Evolutionary conservation across 2,888 invertebrate genomes (phyloP), one percentile per base, ranked within the genome.

Genomic region (Invenusta paracnida): DNA sequence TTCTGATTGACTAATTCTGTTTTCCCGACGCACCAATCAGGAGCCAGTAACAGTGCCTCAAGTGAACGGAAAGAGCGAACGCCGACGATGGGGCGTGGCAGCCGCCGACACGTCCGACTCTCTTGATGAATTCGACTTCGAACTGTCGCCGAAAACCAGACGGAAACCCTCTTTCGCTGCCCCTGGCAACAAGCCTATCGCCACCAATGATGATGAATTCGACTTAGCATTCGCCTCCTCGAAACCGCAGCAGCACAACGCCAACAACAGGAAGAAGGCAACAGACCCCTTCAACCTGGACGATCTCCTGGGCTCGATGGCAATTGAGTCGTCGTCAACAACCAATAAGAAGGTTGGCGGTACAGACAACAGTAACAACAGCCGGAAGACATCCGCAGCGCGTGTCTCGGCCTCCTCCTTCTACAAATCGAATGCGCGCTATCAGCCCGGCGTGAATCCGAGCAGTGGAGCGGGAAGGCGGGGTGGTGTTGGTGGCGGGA

Each of bases 371-470:
- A 48, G 48, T 48, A 17, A 5, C 17, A 11, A 5, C 11, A 17
- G 48, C 11, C 11, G 11, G 11, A 48, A 48, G 48, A 48, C 48
- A 48, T 48, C 48, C 48, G n/a, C n/a, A n/a, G 48, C 48, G 48
- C 48, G 48, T 17, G 17, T 27, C 11, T 82, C 82, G 1, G 89
- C 89, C 17, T 89, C 90, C 1, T 91, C 93, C 89, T 94, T 95
- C 87, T 95, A 95, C 92, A 92, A 95, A 88, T 94, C 94, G 88
- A 94, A 95, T 88, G 94, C 95, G 88, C 93, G 95, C 89, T 95
- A 95, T 91, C 94, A 95, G 88, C 94, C 95, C 87, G 95, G 95
- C 17, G 86, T 85, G 30, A 85, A 85, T 85, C 85, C 85, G 1
- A 23, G 85, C 23, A 85, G 31, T 27, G 86, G 85, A 28, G 85